Evolutionary conservation across 2,888 invertebrate genomes (phyloP), one percentile per base, ranked within the genome.

Genomic region (Podabrus alpinus): DNA sequence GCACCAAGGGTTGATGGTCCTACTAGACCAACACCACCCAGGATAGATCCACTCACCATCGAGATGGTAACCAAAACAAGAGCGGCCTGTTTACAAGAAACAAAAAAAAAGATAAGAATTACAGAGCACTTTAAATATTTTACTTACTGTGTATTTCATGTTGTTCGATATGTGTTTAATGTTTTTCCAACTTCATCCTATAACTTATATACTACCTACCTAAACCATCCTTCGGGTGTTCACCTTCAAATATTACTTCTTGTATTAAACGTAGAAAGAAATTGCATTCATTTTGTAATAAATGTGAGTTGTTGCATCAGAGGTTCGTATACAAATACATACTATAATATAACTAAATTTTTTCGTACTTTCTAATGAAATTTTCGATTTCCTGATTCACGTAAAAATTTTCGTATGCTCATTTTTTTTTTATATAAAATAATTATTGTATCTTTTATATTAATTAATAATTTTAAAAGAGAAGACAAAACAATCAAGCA

Each of bases 21-120:
- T 3, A 79, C 68, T 17, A 77, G 73, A 16, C 73, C 73, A 15
- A 80, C 81, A 66, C 75, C 77, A 15, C 74, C 62, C 24, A n/a
- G n/a, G n/a, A n/a, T n/a, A 15, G 81, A 79, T 15, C 70, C 15
- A 61, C 60, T 68, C 71, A 77, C 60, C 62, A 69, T 71, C 15
- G 77, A 67, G 16, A 70, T 71, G 62, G 72, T 67, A 15, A 74
- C 69, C 71, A 74, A 66, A 17, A 29, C 29, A n/a, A 29, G 13
- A 0, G 29, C 29, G 1, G 4, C 29, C 29, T 29, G 13, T 5
- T 13, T 13, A 13, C 13, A 29, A n/a, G n/a, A n/a, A n/a, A n/a
- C n/a, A 1, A n/a, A 13, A 19, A 21, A 21, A 21, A 29, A 2
- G 9, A 7, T 13, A 3, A 29, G 11, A 29, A 29, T 1, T 13